Evolutionary conservation across 2,888 invertebrate genomes (phyloP).

Genomic region (Thymelicus acteon): DNA sequence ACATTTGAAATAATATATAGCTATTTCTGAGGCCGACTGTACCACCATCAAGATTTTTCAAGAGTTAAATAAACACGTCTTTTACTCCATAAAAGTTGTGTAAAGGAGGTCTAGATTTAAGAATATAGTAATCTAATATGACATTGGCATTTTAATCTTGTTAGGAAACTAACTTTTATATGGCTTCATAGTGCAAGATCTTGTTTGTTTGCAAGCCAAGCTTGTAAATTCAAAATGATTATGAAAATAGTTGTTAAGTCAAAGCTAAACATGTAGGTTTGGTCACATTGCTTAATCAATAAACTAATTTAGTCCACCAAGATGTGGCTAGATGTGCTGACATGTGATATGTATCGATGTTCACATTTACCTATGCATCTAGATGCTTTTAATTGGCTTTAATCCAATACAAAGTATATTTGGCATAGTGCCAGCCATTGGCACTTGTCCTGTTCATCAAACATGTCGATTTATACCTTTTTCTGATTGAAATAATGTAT

Average conservation of each 20-base stretch:
- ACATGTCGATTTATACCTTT: conserved; percentile 79
- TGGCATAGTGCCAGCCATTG: conserved; percentile 76
- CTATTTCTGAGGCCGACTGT: too few relatives aligned
- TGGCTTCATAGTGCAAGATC: conserved; percentile 72
- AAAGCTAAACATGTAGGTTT: conserved; percentile 2
- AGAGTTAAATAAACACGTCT: neutral
- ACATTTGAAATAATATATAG: too few relatives aligned
- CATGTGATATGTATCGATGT: conserved; percentile 75
- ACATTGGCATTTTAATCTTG: conserved; percentile 79
- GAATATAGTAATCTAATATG: conserved; percentile 76
- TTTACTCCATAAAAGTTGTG: neutral
- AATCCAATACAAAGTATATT: conserved; percentile 83
- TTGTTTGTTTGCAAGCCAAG: conserved; percentile 65
- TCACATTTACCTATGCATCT: conserved; percentile 61
- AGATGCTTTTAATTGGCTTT: conserved; percentile 82
- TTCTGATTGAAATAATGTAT: conserved; percentile 69
- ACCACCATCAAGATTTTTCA: too few relatives aligned
- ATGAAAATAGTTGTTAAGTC: conserved; percentile 43
- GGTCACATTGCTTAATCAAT: conserved; percentile 52
- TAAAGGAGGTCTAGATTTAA: conserved; percentile 56
- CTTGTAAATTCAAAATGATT: conserved; percentile 63
- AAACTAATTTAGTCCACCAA: conserved; percentile 70
- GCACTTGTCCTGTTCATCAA: conserved; percentile 79
- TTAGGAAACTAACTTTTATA: conserved; percentile 70
- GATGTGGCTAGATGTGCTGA: conserved; percentile 68